These are phyloP conservation scores for Periophthalmodon schlosseri DNA, from an alignment of 2,113 vertebrate genomes.

Conservation along the genomic window DNA sequence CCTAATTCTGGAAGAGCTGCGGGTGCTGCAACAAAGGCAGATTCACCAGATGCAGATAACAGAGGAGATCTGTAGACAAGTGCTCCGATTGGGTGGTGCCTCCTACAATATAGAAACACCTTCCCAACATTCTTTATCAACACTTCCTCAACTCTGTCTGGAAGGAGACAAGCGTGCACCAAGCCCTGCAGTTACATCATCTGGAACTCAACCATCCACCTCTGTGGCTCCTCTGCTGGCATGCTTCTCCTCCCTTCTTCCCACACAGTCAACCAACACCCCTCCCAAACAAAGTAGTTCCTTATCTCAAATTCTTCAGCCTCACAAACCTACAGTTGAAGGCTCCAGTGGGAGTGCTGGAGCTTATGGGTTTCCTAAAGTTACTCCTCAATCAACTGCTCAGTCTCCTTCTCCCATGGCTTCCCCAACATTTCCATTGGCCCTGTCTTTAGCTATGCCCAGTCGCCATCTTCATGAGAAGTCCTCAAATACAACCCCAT, in stretches of 20 bases:
- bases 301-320: slow-evolving; percentile 73
- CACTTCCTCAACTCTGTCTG: slow-evolving; percentile 73
- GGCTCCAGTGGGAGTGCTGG: slow-evolving; percentile 38
- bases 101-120: slow-evolving; percentile 72
- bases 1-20: slow-evolving; percentile 87
- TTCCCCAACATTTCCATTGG: slow-evolving; percentile 66
- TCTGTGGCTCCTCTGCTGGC: slow-evolving; percentile 75
- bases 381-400: slow-evolving; percentile 48
- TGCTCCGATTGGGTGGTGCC: slow-evolving; percentile 83
- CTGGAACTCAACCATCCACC: slow-evolving; percentile 48
- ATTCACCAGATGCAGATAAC: slow-evolving; percentile 96
- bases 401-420: slow-evolving; percentile 59
- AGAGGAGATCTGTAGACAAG: slow-evolving; percentile 91
- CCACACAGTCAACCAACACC: slow-evolving; percentile 65
- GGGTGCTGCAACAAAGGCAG: slow-evolving; percentile 89
- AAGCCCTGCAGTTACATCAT: slow-evolving; percentile 43
- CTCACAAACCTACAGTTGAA: slow-evolving; percentile 70
- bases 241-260: slow-evolving; percentile 75
- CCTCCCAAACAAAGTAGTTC: slow-evolving; percentile 61
- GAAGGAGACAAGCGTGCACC: slow-evolving; percentile 64
- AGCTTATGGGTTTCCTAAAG: slow-evolving; percentile 45
- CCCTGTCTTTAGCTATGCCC: slow-evolving; percentile 71
- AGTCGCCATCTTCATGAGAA: slow-evolving; percentile 80
- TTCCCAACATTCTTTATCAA: slow-evolving; percentile 66
- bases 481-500: slow-evolving; percentile 69